Conservation (phyloP, 2,113 vertebrate genomes). For the Amphilophus citrinellus region DNA sequence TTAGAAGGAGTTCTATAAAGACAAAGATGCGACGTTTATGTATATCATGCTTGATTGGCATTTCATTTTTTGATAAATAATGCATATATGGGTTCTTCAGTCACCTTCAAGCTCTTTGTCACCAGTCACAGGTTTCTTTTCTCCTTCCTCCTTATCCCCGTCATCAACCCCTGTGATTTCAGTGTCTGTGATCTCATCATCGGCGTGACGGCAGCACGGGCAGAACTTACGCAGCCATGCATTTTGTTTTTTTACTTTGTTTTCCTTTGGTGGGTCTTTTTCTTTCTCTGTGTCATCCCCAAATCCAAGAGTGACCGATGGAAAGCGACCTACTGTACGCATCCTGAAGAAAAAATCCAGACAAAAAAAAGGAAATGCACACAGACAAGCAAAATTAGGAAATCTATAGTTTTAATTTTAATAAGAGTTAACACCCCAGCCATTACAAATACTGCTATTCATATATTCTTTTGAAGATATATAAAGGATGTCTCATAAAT, state of each 20-base stretch:
- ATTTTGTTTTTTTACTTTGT: slow-evolving; percentile 3
- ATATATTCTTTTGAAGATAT: background rate
- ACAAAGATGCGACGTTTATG: slow-evolving; percentile 4
- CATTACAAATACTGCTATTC: background rate
- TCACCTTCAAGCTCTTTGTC: slow-evolving; percentile 58
- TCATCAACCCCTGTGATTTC: slow-evolving; percentile 18
- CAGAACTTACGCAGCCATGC: slow-evolving; percentile 65
- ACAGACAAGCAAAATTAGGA: background rate
- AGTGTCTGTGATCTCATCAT: slow-evolving; percentile 32
- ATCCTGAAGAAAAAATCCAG: slow-evolving; percentile 56
- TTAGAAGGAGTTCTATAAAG: slow-evolving; percentile 79
- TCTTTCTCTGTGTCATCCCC: slow-evolving; percentile 25
- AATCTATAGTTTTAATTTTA: background rate
- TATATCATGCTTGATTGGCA: background rate
- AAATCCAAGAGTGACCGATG: slow-evolving; percentile 51
- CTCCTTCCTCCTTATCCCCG: accelerated
- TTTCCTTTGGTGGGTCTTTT: slow-evolving; percentile 28
- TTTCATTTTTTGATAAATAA: background rate
- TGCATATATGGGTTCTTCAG: background rate
- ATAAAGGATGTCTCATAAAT: background rate
- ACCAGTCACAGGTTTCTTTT: slow-evolving; percentile 36
- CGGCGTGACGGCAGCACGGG: slow-evolving; percentile 48
- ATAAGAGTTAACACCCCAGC: background rate
- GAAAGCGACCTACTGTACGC: slow-evolving; percentile 77
- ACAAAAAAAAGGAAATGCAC: background rate